These are phyloP conservation scores for Pachycephala philippinensis DNA, from an alignment of 2,113 vertebrate species.

Conservation along the genomic window DNA sequence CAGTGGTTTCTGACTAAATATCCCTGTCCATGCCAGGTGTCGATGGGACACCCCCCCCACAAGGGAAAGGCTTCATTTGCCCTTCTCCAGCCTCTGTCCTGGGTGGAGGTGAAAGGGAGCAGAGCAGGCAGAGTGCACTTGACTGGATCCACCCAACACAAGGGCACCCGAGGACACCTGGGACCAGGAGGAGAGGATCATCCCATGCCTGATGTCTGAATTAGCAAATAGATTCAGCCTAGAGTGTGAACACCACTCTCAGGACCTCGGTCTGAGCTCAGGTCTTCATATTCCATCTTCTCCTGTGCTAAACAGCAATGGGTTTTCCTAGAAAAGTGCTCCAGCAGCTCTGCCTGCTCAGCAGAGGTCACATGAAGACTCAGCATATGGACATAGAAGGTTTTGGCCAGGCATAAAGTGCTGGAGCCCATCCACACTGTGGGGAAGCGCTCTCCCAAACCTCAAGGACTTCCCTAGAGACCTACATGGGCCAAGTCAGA, in stretches of 20 bases:
- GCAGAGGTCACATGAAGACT: neutral
- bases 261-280: neutral
- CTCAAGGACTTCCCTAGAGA: neutral
- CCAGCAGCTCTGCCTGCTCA: neutral
- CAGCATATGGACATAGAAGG: neutral
- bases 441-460: rapidly evolving
- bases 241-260: neutral
- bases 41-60: rapidly evolving
- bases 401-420: neutral
- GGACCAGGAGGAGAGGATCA: neutral
- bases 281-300: neutral
- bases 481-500: neutral
- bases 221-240: neutral
- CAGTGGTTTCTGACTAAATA: conserved; percentile 43
- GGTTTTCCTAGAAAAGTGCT: neutral
- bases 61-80: neutral
- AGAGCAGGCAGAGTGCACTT: neutral
- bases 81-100: neutral
- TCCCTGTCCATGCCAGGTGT: rapidly evolving
- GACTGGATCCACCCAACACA: neutral
- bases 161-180: neutral
- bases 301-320: neutral
- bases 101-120: neutral
- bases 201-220: neutral
- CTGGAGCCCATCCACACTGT: neutral